Evolutionary conservation across 2,888 invertebrate genomes (phyloP).

Genomic region (Ametastegia equiseti): DNA sequence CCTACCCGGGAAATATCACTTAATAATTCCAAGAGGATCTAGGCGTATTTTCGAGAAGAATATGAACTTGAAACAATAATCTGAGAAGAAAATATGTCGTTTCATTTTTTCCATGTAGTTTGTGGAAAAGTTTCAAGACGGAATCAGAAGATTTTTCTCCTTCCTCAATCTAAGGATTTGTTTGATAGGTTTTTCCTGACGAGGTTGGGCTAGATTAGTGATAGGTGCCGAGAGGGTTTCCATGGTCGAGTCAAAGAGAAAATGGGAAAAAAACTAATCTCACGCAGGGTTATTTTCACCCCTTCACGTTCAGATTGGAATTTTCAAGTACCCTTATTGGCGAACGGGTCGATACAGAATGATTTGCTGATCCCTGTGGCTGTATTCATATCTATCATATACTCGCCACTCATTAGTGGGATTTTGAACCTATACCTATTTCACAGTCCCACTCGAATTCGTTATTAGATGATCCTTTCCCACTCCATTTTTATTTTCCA

Average conservation of each 20-base stretch:
- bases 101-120: neutral
- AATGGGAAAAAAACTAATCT: neutral
- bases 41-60: neutral
- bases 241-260: neutral
- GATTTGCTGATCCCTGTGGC: neutral
- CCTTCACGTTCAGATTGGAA: conserved; percentile 17
- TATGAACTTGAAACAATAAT: neutral
- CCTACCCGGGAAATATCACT: neutral
- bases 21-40: neutral
- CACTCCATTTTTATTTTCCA: neutral
- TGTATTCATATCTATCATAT: neutral
- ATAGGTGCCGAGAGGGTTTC: neutral
- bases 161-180: conserved; percentile 2
- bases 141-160: neutral
- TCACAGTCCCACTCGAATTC: neutral
- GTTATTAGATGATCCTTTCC: neutral
- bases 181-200: neutral
- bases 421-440: neutral
- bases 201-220: neutral
- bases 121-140: neutral
- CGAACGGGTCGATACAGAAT: conserved; percentile 12
- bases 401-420: neutral
- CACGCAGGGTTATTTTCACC: conserved; percentile 7
- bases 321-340: neutral
- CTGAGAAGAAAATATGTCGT: neutral